Base-by-base conservation (phyloP, 2,797 vertebrate genomes). In the Lindbergichthys nudifrons region DNA sequence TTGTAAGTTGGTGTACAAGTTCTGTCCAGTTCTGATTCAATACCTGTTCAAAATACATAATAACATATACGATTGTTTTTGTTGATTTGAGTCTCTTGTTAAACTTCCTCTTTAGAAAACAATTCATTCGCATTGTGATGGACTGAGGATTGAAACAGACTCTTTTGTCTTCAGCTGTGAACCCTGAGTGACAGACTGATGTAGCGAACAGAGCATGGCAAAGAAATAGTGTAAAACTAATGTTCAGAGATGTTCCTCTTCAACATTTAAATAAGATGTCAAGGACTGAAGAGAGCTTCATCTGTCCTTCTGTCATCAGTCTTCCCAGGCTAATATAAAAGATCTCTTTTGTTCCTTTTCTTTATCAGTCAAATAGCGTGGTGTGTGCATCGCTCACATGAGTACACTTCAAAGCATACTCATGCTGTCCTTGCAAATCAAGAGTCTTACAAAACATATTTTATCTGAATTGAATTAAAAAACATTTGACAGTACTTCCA, bases 191-290 rank as follows among this genome's bases (percentile, higher is more conserved):
- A 87, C 73, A 78, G 68, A 69, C 58, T 59, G 78, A 80, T 72
- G 77, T 32, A 41, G 84, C 67, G 14, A 54, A 54, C 48, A 23
- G 77, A 86, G 79, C 79, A 58, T 18, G 57, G 80, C 51, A 58
- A 64, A 71, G 74, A 67, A 81, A 82, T 77, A 63, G 79, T 85
- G 81, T 77, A 64, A 81, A 84, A 79, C 77, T 87, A 88, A 85
- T 81, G 64, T 80, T 86, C 71, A 71, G 81, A 75, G 83, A 86
- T 85, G 77, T 84, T 84, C 81, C 77, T 73, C 71, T 85, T 78
- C 54, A 26, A 80, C 89, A 86, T 90, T 90, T 85, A 88, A 89
- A 90, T 92, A 73, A 80, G 83, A 71, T 82, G 84, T 86, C 84
- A 83, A 71, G 83, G 86, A 87, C 73, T 88, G 79, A 82, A 60